phyloP scores from a whole-genome alignment of 1,140 invertebrate genomes.

The Drosophila suzukii region DNA sequence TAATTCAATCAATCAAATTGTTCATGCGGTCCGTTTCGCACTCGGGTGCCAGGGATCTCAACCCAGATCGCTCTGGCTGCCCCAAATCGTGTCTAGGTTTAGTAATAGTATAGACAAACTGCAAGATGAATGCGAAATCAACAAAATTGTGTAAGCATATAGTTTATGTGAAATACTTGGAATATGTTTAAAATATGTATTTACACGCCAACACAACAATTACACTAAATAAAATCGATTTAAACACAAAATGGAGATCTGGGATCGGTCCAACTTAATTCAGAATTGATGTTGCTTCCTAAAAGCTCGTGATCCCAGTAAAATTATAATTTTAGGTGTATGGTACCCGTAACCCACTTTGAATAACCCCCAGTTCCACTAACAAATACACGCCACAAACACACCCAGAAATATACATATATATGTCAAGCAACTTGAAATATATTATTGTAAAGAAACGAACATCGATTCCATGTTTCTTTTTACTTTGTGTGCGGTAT shows the following conservation, averaged over 20 bases:
- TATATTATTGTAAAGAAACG: conserved; percentile 51
- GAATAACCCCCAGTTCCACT: conserved; percentile 1
- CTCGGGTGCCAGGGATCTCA: conserved; percentile 41
- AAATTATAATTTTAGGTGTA: conserved; percentile 7
- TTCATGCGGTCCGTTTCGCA: conserved; percentile 31
- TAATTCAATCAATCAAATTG: conserved; percentile 37
- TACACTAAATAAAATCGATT: conserved; percentile 47
- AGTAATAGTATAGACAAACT: conserved; percentile 67
- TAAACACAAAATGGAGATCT: conserved; percentile 12
- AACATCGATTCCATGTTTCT: conserved; percentile 24
- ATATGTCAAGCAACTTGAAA: conserved; percentile 49
- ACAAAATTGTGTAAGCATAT: conserved; percentile 61
- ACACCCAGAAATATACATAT: conserved; percentile 16
- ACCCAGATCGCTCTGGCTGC: conserved; percentile 17
- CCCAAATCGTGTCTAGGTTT: conserved; percentile 48
- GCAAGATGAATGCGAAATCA: conserved; percentile 34
- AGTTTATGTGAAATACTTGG: conserved; percentile 60
- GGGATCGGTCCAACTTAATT: neutral
- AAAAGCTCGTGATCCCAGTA: neutral
- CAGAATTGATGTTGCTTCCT: conserved; percentile 10
- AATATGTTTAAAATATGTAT: conserved; percentile 48
- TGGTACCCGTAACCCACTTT: conserved; percentile 18
- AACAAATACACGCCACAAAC: conserved; percentile 8
- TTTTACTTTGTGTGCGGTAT: conserved; percentile 16
- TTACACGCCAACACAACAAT: conserved; percentile 40